These are phyloP conservation scores for Cyclargus thomasi DNA, from an alignment of 1,140 invertebrate genomes.

Conservation along the genomic window DNA sequence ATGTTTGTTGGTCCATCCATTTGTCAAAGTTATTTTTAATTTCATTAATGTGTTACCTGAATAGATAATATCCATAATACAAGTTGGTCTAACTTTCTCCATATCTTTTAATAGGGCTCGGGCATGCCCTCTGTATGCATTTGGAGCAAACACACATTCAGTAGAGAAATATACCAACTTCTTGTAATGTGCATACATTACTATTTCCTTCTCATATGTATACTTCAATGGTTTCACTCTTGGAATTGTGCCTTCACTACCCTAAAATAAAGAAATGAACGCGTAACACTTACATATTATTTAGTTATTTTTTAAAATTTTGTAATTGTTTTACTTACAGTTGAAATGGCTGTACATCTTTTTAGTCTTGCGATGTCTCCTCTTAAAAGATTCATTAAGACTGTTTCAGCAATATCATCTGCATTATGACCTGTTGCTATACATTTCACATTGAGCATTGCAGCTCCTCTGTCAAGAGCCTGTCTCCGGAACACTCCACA, in stretches of 20 bases:
- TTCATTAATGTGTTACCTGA: too few species aligned
- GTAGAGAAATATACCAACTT: slow-evolving; percentile 99
- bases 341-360: slow-evolving; percentile 92
- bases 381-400: slow-evolving; percentile 97
- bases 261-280: slow-evolving; percentile 71
- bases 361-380: slow-evolving; percentile 96
- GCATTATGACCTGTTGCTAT: slow-evolving; percentile 99
- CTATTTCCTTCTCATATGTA: slow-evolving; percentile 99
- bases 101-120: slow-evolving; percentile 95
- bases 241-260: slow-evolving; percentile 90
- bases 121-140: slow-evolving; percentile 97
- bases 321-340: slow-evolving; percentile 79
- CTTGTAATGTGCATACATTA: slow-evolving; percentile 99
- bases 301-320: too few species aligned
- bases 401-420: slow-evolving; percentile 99
- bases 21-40: too few species aligned
- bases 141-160: slow-evolving; percentile 98
- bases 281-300: too few species aligned
- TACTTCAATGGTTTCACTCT: slow-evolving; percentile 99
- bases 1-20: too few species aligned
- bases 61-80: slow-evolving; percentile 98
- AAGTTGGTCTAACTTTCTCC: slow-evolving; percentile 93
- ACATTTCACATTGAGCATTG: slow-evolving; percentile 90
- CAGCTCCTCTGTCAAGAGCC: slow-evolving; percentile 95
- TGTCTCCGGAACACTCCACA: slow-evolving; percentile 98